phyloP scores from a whole-genome alignment of 2,797 vertebrate species.

The Coreius guichenoti region DNA sequence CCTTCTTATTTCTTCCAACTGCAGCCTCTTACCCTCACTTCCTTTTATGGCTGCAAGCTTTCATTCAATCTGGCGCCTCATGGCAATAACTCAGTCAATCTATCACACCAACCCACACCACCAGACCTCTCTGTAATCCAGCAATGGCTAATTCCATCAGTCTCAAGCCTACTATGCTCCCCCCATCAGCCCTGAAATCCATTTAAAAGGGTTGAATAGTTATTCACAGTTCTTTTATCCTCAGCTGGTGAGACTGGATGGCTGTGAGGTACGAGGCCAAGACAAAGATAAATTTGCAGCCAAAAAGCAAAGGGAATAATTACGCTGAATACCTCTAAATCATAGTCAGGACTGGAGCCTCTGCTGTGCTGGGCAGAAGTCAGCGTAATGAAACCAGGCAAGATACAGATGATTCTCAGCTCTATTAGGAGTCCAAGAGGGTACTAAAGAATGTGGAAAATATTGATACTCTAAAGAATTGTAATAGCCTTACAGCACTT shows the following conservation, averaged over 20 bases:
- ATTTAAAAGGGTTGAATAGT: slow-evolving; percentile 65
- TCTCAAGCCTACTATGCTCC: slow-evolving; percentile 69
- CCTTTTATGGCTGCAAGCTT: slow-evolving; percentile 55
- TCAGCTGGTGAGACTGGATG: slow-evolving; percentile 57
- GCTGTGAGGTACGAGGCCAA: slow-evolving; percentile 55
- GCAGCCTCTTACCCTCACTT: slow-evolving; percentile 61
- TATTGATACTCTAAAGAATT: neutral
- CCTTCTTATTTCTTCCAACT: slow-evolving; percentile 37
- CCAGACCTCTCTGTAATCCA: slow-evolving; percentile 65
- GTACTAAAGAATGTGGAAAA: neutral
- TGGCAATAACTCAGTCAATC: slow-evolving; percentile 67
- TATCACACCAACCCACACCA: slow-evolving; percentile 68
- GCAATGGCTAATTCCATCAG: slow-evolving; percentile 77
- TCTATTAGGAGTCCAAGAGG: neutral
- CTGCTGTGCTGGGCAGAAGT: slow-evolving; percentile 15
- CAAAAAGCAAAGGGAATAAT: slow-evolving; percentile 63
- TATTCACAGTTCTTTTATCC: slow-evolving; percentile 53
- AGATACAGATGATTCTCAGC: slow-evolving; percentile 18
- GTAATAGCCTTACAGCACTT: neutral
- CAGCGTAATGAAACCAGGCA: slow-evolving; percentile 32
- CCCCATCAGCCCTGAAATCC: slow-evolving; percentile 71
- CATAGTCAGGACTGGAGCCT: slow-evolving; percentile 24
- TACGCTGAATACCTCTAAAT: slow-evolving; percentile 58
- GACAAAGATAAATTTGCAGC: slow-evolving; percentile 61
- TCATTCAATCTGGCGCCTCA: slow-evolving; percentile 59